Conservation (phyloP, 2,888 invertebrate genomes). For the Eubasilissa splendida region DNA sequence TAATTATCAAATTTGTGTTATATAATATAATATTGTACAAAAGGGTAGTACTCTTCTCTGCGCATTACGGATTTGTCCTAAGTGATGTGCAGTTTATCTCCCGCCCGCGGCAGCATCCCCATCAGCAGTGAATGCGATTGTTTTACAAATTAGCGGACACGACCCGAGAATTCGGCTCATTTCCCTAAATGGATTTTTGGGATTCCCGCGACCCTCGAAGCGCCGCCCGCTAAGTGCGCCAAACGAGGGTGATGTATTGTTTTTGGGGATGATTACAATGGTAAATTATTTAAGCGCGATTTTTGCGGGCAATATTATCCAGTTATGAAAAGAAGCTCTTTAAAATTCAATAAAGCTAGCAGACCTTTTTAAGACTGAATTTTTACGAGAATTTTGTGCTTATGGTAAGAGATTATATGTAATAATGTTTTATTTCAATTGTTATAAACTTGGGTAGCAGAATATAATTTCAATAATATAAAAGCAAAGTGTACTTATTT, state of each 20-base stretch:
- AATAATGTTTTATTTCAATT: too few relatives aligned
- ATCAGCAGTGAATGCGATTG: conserved; percentile 5
- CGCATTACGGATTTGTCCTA: conserved; percentile 30
- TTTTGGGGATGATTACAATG: conserved; percentile 8
- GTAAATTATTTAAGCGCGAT: background rate
- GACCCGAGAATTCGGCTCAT: conserved; percentile 13
- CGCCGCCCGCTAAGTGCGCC: conserved; percentile 11
- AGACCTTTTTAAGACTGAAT: background rate
- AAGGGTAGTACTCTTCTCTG: background rate
- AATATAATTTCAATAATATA: too few relatives aligned
- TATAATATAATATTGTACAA: too few relatives aligned
- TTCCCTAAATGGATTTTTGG: conserved; percentile 30
- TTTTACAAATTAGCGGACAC: conserved; percentile 42
- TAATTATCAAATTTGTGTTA: too few relatives aligned
- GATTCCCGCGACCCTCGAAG: conserved; percentile 26
- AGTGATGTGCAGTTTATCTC: conserved; percentile 26
- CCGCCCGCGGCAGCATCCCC: conserved; percentile 25
- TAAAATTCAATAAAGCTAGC: conserved; percentile 15
- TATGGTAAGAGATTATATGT: too few relatives aligned
- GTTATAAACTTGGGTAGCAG: too few relatives aligned
- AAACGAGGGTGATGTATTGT: conserved; percentile 44
- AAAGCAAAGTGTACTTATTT: too few relatives aligned
- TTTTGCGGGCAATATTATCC: background rate
- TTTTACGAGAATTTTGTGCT: too few relatives aligned
- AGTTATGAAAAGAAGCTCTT: background rate